A percentile compares a stretch with the other conserved stretches of the same genome.
Conservation (phyloP, 2,888 invertebrate species). For the Tenthredo distinguenda region DNA sequence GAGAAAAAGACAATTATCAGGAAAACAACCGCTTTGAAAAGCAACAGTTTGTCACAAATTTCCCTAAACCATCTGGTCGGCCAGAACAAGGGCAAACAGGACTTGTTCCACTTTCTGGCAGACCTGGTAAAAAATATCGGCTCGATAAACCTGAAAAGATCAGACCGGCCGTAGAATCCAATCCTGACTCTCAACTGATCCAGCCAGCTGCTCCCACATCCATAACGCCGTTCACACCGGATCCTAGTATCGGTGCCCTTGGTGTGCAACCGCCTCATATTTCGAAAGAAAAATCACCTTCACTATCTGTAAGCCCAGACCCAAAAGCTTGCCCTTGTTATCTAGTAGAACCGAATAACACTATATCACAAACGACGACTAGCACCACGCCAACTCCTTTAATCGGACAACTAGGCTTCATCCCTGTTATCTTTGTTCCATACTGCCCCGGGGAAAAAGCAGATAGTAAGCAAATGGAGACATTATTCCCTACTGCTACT, state of each 20-base stretch:
- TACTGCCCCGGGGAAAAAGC: slow-evolving; percentile 82
- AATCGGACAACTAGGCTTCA: slow-evolving; percentile 80
- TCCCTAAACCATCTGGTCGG: slow-evolving; percentile 64
- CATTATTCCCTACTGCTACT: slow-evolving; percentile 82
- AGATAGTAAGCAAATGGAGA: slow-evolving; percentile 76
- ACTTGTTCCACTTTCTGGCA: slow-evolving; percentile 50
- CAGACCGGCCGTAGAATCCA: not conserved
- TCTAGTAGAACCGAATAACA: slow-evolving; percentile 80
- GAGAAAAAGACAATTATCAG: slow-evolving; percentile 35
- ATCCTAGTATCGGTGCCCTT: slow-evolving; percentile 76
- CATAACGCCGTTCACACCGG: slow-evolving; percentile 53
- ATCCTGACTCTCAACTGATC: slow-evolving; percentile 36
- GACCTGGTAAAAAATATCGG: slow-evolving; percentile 53
- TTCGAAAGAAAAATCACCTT: slow-evolving; percentile 81
- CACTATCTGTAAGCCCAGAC: slow-evolving; percentile 82
- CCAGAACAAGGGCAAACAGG: slow-evolving; percentile 53
- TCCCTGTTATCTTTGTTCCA: slow-evolving; percentile 87
- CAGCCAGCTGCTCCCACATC: slow-evolving; percentile 61
- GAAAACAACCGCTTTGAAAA: slow-evolving; percentile 31
- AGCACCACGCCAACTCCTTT: slow-evolving; percentile 69
- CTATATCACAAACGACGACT: slow-evolving; percentile 67
- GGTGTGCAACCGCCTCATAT: slow-evolving; percentile 79
- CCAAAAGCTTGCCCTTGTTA: slow-evolving; percentile 84
- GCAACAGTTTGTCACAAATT: slow-evolving; percentile 55
- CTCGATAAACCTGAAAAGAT: slow-evolving; percentile 40